Conservation (phyloP, 1,140 invertebrate genomes). For the Tetramorium parvispinum region DNA sequence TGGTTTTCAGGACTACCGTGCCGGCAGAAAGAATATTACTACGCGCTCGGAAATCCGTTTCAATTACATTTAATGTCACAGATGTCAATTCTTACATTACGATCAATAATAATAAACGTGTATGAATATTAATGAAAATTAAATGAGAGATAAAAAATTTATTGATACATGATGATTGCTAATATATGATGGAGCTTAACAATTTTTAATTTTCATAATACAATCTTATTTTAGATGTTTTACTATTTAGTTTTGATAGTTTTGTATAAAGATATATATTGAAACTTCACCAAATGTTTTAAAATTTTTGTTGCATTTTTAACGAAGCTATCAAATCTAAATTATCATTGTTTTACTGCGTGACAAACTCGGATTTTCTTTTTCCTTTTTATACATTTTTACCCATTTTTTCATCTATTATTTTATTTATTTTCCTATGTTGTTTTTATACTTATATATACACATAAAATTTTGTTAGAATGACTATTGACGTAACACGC, state of each 20-base stretch:
- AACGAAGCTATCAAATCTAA: neutral
- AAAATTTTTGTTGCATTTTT: too few species aligned
- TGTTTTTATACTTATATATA: neutral
- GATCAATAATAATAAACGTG: neutral
- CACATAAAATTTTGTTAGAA: neutral
- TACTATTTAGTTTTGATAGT: neutral
- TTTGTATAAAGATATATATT: neutral
- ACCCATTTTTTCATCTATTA: neutral
- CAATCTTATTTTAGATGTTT: neutral
- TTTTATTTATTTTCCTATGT: neutral
- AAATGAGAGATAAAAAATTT: neutral
- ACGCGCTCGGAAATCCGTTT: constrained; percentile 25
- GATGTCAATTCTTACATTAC: neutral
- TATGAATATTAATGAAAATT: constrained; percentile 7
- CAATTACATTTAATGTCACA: neutral
- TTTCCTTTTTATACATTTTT: neutral
- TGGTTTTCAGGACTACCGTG: neutral
- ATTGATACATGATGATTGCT: neutral
- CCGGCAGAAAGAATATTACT: constrained; percentile 44
- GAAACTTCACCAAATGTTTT: neutral
- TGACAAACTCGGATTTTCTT: neutral
- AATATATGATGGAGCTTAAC: neutral
- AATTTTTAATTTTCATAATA: neutral
- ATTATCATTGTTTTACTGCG: neutral
- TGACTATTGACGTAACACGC: neutral